Evolutionary conservation across 2,797 vertebrate species (phyloP), one percentile per base, ranked within the genome.

Genomic region (Sternotherus odoratus): DNA sequence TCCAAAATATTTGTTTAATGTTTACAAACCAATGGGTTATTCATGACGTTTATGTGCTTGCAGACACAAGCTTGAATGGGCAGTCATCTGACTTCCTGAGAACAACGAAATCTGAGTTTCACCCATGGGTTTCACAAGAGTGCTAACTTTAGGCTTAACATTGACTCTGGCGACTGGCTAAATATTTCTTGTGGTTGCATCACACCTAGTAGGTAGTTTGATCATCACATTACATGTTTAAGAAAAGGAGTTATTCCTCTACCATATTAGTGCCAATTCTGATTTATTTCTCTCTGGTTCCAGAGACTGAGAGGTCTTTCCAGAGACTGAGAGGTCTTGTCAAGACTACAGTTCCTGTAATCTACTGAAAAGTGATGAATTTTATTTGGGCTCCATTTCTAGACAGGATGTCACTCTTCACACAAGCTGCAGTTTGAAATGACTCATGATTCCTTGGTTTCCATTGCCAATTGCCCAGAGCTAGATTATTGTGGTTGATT

Each of bases 181-280:
- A 84, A 63, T 83, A 79, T 56, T 80, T 63, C 1, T 86, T 26
- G 17, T 11, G n/a, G 80, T 77, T 23, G 48, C 5, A 3, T 77
- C 5, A 72, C 36, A 48, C 4, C 8, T 85, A 80, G 6, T 5
- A 83, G 36, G 5, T 16, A 46, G 74, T 28, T 0, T 0, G 5
- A 49, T 48, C n/a, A 46, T 72, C 6, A 12, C 1, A 1, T 11
- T 15, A 2, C 63, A 28, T 78, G 30, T 19, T 63, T 63, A 16
- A 33, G 60, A 63, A 63, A n/a, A 63, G 7, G 33, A 72, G 77
- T 43, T 50, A 66, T 53, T 91, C 83, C 23, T 3, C 57, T 53
- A 30, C 24, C 51, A 75, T 33, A 36, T 1, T 49, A 49, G 79
- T 19, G 6, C 2, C 0, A n/a, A 17, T 63, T 63, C 33, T 17